Conservation (phyloP, 2,888 invertebrate species). For the Dynastes maya region DNA sequence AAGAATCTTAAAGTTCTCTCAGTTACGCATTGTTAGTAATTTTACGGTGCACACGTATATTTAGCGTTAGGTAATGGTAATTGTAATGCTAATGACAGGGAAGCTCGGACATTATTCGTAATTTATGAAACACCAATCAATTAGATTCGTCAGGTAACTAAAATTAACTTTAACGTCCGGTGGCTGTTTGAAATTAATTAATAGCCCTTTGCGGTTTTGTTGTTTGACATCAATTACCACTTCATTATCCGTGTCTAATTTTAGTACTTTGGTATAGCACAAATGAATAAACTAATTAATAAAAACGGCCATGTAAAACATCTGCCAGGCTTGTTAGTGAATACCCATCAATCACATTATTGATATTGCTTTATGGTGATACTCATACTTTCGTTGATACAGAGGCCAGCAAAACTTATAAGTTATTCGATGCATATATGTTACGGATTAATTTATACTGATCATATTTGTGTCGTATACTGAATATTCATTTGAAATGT, state of each 20-base stretch:
- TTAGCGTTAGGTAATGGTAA: too few species aligned
- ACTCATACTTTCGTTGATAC: constrained; percentile 1
- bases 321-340: constrained; percentile 24
- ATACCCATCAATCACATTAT: constrained; percentile 15
- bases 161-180: constrained; percentile 28
- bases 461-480: not conserved
- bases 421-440: not conserved
- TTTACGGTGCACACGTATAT: too few species aligned
- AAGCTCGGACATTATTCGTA: not conserved
- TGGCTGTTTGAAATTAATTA: constrained; percentile 41
- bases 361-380: constrained; percentile 3
- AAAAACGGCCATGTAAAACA: constrained; percentile 29
- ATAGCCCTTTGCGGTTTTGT: constrained; percentile 27
- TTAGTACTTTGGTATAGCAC: constrained; percentile 18
- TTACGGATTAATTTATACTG: not conserved
- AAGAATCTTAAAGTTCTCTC: too few species aligned
- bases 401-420: not conserved
- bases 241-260: constrained; percentile 34
- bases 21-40: too few species aligned
- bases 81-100: too few species aligned
- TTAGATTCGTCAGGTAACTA: constrained; percentile 3
- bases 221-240: constrained; percentile 47
- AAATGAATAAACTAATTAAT: constrained; percentile 47
- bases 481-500: not conserved
- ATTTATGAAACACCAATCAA: constrained; percentile 18